A percentile compares a stretch with the other conserved stretches of the same genome.
Conservation (phyloP, 37 sponge, comb jelly and placozoan genomes). For the Spongia lamella region DNA sequence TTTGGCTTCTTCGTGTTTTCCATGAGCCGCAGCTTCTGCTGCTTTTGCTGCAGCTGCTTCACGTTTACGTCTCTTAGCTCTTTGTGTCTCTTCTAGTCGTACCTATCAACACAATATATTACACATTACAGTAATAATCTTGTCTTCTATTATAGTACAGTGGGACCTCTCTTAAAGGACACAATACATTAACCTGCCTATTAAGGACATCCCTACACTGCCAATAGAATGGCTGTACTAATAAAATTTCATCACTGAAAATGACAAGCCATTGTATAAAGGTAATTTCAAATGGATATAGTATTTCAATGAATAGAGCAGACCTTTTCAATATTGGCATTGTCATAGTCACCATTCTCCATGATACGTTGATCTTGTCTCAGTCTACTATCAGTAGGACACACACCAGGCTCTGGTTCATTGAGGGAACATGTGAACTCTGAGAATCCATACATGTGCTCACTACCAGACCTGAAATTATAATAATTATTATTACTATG, state of each 20-base stretch:
- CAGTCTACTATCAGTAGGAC: conserved; percentile 85
- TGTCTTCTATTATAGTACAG: too few species aligned
- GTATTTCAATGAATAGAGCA: too few species aligned
- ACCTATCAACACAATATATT: too few species aligned
- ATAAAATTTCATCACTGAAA: too few species aligned
- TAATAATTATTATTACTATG: too few species aligned
- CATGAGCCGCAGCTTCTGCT: conserved; percentile 69
- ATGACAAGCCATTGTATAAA: too few species aligned
- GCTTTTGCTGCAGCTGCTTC: conserved; percentile 73
- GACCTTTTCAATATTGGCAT: conserved; percentile 84
- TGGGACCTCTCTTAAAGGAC: too few species aligned
- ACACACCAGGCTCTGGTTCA: conserved; percentile 88
- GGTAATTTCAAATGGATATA: too few species aligned
- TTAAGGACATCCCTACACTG: too few species aligned
- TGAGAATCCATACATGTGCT: conserved; percentile 81
- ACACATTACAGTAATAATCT: too few species aligned
- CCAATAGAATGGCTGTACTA: too few species aligned
- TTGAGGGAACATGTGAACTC: conserved; percentile 79
- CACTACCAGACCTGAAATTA: conserved; percentile 75
- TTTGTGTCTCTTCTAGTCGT: conserved; percentile 89
- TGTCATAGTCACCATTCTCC: conserved; percentile 86
- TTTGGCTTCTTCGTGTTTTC: conserved; percentile 65
- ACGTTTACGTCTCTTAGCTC: conserved; percentile 80
- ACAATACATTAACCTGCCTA: too few species aligned
- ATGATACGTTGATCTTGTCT: conserved; percentile 89